Evolutionary conservation across 2,113 vertebrate species (phyloP).

Genomic region (Amphilophus citrinellus): DNA sequence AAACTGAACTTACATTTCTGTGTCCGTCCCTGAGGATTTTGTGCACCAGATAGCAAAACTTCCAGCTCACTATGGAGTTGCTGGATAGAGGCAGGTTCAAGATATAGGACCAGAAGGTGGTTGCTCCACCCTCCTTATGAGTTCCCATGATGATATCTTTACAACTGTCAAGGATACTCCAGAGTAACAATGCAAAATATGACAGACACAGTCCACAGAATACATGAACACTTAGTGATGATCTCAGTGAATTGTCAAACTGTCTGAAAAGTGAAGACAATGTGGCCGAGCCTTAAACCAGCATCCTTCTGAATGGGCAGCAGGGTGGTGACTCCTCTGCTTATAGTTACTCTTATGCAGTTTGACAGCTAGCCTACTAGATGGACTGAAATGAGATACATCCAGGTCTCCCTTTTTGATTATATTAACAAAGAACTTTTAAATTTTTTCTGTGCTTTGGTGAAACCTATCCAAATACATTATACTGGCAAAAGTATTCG

Average conservation of each 20-base stretch:
- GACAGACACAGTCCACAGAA: background rate
- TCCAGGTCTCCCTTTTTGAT: no score
- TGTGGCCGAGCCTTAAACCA: background rate
- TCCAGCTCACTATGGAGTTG: slow-evolving; percentile 94
- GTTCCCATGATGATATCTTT: slow-evolving; percentile 89
- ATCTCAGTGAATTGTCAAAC: background rate
- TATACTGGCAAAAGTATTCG: no score
- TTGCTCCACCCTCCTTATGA: slow-evolving; percentile 91
- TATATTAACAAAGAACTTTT: no score
- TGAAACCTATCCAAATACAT: background rate
- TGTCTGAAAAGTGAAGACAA: background rate
- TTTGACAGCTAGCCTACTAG: background rate
- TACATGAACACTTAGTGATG: background rate
- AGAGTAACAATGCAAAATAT: background rate
- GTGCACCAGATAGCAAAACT: slow-evolving; percentile 97
- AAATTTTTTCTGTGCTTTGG: no score
- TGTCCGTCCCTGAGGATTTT: slow-evolving; percentile 94
- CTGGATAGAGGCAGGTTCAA: slow-evolving; percentile 92
- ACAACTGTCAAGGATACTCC: slow-evolving; percentile 80
- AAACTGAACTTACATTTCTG: slow-evolving; percentile 79
- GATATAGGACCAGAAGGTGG: slow-evolving; percentile 92
- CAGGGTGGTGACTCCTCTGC: background rate
- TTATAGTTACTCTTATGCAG: background rate
- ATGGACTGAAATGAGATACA: no score
- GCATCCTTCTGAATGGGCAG: background rate